A percentile compares a stretch with the other conserved stretches of the same genome.
These are phyloP conservation scores for Rhorus exstirpatorius DNA, from an alignment of 2,888 invertebrate species.

Conservation along the genomic window DNA sequence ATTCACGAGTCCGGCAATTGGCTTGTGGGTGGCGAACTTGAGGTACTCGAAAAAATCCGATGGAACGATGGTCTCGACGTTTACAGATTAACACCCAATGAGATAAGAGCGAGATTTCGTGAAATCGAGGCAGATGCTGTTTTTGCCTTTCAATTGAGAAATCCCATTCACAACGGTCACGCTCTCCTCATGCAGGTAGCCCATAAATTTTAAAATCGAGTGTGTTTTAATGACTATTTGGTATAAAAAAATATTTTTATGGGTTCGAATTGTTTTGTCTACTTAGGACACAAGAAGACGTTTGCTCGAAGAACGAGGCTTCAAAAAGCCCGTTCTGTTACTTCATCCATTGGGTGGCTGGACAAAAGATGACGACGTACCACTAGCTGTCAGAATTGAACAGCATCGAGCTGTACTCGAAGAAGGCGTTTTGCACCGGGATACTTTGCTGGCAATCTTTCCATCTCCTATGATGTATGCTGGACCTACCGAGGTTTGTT, in stretches of 20 bases:
- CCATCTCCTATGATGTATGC: conserved; percentile 99
- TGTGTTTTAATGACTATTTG: too few relatives aligned
- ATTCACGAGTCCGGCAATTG: conserved; percentile 97
- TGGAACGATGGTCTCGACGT: conserved; percentile 99
- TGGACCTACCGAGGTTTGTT: conserved; percentile 97
- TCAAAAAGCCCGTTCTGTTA: conserved; percentile 96
- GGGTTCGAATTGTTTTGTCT: conserved; percentile 17
- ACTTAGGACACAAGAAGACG: conserved; percentile 92
- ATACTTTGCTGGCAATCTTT: conserved; percentile 98
- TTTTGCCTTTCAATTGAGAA: conserved; percentile 98
- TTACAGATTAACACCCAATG: conserved; percentile 97
- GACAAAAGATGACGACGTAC: conserved; percentile 99
- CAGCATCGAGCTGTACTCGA: conserved; percentile 97
- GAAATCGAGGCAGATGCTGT: conserved; percentile 97
- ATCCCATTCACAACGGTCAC: conserved; percentile 99
- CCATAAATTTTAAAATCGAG: too few relatives aligned
- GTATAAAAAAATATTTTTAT: too few relatives aligned
- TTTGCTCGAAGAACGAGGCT: conserved; percentile 92
- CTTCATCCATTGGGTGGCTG: conserved; percentile 99
- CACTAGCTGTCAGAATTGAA: conserved; percentile 94
- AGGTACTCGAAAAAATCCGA: conserved; percentile 94
- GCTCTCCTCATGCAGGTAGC: conserved; percentile 97
- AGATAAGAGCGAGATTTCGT: conserved; percentile 93
- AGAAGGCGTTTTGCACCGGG: conserved; percentile 93
- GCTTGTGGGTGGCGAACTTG: conserved; percentile 97